Base-by-base conservation (phyloP, 2,113 vertebrate genomes). In the Amia ocellicauda region DNA sequence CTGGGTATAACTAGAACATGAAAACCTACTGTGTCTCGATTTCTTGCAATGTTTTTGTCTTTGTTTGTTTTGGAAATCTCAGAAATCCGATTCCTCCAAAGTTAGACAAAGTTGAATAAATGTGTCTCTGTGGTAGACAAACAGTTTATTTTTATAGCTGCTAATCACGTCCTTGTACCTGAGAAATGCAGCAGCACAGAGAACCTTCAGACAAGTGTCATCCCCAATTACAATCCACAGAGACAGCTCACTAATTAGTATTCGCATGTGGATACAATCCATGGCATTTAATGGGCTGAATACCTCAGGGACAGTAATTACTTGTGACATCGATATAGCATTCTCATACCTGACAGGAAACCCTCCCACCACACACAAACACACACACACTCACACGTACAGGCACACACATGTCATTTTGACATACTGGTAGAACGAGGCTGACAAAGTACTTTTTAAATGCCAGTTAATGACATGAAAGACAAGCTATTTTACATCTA, bases 251-350 rank as follows among this genome's bases (percentile, higher is more conserved):
- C 31, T 66, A 66, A 60, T 66, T 66, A 66, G 23, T 23, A 49
- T 40, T 52, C 9, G 23, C 3, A 19, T 27, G 64, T 43, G 60
- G 22, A 62, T 41, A 41, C 60, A 42, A 54, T 31, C 29, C n/a
- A 2, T 26, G 16, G 31, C 17, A 22, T 28, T 63, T 29, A 57
- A 47, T 66, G 45, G 55, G 45, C 43, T 29, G 40, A 45, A 7
- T 36, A 58, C 63, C 27, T 59, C 4, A 23, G 55, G 27, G 55
- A 66, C 24, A 43, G 29, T 58, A 55, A 66, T 66, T 58, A 50
- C 16, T 58, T 51, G 55, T 66, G 63, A 66, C 63, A 58, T 55
- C 55, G 58, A 57, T 58, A 66, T 58, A 66, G 54, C 55, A 31
- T 16, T 56, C 24, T 16, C 11, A 24, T 43, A 13, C 55, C 55